Percentiles rank a stretch among this genome's conserved stretches.
phyloP scores from a whole-genome alignment of 2,797 vertebrate species.

The Taeniopygia guttata region DNA sequence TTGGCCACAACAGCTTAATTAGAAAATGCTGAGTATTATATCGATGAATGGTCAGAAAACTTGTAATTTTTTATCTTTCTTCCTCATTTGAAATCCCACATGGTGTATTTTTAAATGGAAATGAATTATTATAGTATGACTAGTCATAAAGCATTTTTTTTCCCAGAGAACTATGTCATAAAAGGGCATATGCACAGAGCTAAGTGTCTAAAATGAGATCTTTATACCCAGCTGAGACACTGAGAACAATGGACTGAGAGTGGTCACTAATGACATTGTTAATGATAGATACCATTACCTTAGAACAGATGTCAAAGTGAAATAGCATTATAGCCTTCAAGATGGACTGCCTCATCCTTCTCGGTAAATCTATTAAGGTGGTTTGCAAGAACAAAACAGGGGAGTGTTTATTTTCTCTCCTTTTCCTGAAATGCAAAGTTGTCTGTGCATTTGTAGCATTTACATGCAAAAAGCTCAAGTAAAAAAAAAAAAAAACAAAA shows the following conservation, averaged over 20 bases:
- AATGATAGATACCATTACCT: conserved; percentile 74
- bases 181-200: conserved; percentile 44
- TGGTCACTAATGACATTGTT: conserved; percentile 72
- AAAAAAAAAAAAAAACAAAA: neutral
- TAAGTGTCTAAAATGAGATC: conserved; percentile 65
- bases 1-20: neutral
- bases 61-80: neutral
- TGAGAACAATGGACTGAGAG: conserved; percentile 60
- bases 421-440: conserved; percentile 34
- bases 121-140: conserved; percentile 3
- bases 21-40: conserved; percentile 7
- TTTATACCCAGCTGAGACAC: conserved; percentile 55
- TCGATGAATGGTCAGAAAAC: neutral
- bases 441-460: neutral
- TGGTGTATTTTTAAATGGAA: conserved; percentile 24
- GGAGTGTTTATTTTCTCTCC: neutral
- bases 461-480: neutral
- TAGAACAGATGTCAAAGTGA: conserved; percentile 58
- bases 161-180: neutral
- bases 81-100: neutral
- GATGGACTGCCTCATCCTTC: conserved; percentile 62
- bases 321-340: conserved; percentile 65
- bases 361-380: conserved; percentile 52
- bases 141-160: conserved; percentile 36
- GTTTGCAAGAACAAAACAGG: conserved; percentile 16